A percentile compares a stretch with the other conserved stretches of the same genome.
Evolutionary conservation across 1,140 invertebrate species (phyloP).

Genomic region (Musca domestica): DNA sequence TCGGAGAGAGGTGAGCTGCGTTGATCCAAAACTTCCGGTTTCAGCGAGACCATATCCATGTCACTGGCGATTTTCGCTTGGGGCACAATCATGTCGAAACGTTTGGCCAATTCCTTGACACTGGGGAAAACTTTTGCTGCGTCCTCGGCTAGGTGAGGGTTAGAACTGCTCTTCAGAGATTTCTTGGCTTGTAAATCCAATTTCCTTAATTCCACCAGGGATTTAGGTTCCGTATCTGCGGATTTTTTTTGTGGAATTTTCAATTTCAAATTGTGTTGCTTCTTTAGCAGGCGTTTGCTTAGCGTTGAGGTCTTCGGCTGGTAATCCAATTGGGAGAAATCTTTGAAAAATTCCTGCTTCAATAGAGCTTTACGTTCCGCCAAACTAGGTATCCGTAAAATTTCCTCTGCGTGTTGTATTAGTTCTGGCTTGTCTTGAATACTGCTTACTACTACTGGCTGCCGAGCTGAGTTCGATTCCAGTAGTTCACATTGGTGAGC

Average conservation of each 20-base stretch:
- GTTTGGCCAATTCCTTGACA: constrained; percentile 22
- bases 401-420: not conserved
- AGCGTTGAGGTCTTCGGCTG: not conserved
- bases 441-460: too few relatives aligned
- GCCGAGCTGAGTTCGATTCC: not conserved
- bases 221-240: too few relatives aligned
- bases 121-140: constrained; percentile 1
- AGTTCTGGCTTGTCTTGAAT: too few relatives aligned
- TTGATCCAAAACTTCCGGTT: constrained; percentile 26
- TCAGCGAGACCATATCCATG: constrained; percentile 24
- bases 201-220: constrained; percentile 19
- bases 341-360: constrained; percentile 25
- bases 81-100: constrained; percentile 27
- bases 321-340: constrained; percentile 12
- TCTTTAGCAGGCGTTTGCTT: constrained; percentile 33
- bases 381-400: constrained; percentile 14
- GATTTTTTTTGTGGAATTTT: constrained; percentile 7
- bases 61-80: not conserved
- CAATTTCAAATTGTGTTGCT: constrained; percentile 11
- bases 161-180: not conserved
- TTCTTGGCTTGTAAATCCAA: constrained; percentile 25
- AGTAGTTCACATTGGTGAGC: constrained; percentile 25
- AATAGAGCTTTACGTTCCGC: constrained; percentile 26
- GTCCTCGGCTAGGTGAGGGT: not conserved
- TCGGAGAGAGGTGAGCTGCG: constrained; percentile 43